Base-by-base conservation (phyloP, 53 echinoderm and acorn worm genomes). In the Temnopleurus reevesii region DNA sequence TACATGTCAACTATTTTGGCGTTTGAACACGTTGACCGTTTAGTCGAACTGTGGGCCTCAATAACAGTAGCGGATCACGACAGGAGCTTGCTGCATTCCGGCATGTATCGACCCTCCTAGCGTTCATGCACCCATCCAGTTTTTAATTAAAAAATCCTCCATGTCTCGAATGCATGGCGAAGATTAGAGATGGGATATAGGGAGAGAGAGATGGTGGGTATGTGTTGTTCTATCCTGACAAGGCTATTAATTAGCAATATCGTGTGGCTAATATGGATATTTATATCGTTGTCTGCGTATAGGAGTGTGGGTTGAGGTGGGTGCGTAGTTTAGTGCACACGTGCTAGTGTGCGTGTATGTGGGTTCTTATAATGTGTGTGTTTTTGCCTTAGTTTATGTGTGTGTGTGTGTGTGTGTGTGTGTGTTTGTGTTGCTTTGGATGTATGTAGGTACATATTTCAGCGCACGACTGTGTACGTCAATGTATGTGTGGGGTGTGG, bases 141-240 rank as follows among this genome's bases (percentile, higher is more conserved):
- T 71, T 66, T 71, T 71, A 71, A 71, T 71, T 71, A 71, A 71
- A 55, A 71, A 71, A n/a, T 41, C 41, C 41, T n/a, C 71, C 71
- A 71, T 71, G 71, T 41, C 2, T 9, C 41, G 71, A 19, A 71
- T 71, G 43, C 71, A 71, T 71, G 71, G 36, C 18, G 1, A 41
- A 41, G 71, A 71, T 71, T 71, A 71, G 71, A 34, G 65, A 38
- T 38, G 36, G 38, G 36, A 19, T 65, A 34, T 3, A 65, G 58
- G 19, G 38, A 38, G 5, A 38, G 36, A 41, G 49, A 15, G 41
- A 71, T 21, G 71, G 71, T n/a, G 71, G 71, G 23, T 71, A n/a
- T 41, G 41, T 71, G 36, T 31, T 63, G 63, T 66, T 41, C 41
- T 41, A 21, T 23, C 36, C 41, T 66, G 71, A 71, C 71, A 71